phyloP scores from a whole-genome alignment of 2,888 invertebrate genomes.

The Brachynemurus nebulosus region DNA sequence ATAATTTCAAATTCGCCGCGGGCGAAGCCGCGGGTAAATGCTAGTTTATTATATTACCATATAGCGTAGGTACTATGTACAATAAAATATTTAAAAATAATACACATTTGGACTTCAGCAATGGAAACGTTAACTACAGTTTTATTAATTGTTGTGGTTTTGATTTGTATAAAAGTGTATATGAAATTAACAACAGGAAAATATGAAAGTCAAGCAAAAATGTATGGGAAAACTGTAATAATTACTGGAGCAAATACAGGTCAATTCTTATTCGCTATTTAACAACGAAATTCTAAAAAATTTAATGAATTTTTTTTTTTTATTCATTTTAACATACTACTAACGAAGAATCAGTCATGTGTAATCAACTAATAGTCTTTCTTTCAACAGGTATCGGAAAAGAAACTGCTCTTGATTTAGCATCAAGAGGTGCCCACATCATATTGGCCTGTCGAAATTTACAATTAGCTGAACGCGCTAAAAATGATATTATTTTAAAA shows the following conservation, averaged over 20 bases:
- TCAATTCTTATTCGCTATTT: too few species aligned
- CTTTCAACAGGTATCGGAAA: slow-evolving; percentile 45
- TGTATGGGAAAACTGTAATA: slow-evolving; percentile 68
- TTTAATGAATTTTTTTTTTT: not conserved
- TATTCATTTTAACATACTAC: not conserved
- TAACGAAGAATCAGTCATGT: not conserved
- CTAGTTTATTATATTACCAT: too few species aligned
- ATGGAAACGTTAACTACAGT: too few species aligned
- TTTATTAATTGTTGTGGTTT: too few species aligned
- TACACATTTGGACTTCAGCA: too few species aligned
- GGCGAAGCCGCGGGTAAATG: too few species aligned
- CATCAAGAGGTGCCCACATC: slow-evolving; percentile 56
- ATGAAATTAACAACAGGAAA: too few species aligned
- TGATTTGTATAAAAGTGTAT: too few species aligned
- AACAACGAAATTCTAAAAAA: not conserved
- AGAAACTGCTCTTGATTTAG: slow-evolving; percentile 56
- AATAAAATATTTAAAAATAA: too few species aligned
- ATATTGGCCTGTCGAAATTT: slow-evolving; percentile 72
- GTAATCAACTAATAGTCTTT: not conserved
- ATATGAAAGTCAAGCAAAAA: slow-evolving; percentile 36
- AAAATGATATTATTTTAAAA: slow-evolving; percentile 50
- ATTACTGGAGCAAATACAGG: slow-evolving; percentile 74
- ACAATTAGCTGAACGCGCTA: slow-evolving; percentile 50
- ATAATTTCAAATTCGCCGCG: too few species aligned
- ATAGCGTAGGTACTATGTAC: too few species aligned